A percentile compares a stretch with the other conserved stretches of the same genome.
Evolutionary conservation across 2,888 invertebrate species (phyloP).

Genomic region (Megastigmus dorsalis): DNA sequence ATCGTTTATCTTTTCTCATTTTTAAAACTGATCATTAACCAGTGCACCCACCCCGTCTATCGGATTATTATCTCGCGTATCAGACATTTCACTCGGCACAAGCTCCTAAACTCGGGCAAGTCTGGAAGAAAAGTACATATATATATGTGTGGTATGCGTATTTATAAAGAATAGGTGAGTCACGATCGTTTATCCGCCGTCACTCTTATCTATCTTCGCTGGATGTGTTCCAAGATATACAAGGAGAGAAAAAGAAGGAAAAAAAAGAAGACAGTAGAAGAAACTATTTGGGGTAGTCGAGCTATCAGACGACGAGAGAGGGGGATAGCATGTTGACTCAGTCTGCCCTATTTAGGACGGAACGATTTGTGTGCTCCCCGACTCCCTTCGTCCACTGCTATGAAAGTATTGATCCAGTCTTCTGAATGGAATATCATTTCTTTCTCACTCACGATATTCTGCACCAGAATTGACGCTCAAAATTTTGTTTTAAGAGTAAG

Average conservation of each 20-base stretch:
- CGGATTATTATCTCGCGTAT: slow-evolving; percentile 33
- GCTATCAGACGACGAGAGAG: background rate
- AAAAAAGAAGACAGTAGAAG: background rate
- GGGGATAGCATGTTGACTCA: background rate
- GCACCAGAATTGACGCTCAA: too few relatives aligned
- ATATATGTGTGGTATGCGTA: slow-evolving; percentile 19
- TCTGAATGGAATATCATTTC: slow-evolving; percentile 1
- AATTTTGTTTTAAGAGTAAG: too few relatives aligned
- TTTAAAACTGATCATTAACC: slow-evolving; percentile 49
- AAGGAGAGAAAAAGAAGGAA: background rate
- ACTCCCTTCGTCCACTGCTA: background rate
- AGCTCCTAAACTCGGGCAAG: slow-evolving; percentile 32
- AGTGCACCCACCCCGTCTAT: slow-evolving; percentile 49
- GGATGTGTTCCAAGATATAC: slow-evolving; percentile 26
- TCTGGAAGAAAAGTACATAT: slow-evolving; percentile 47
- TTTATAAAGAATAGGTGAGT: slow-evolving; percentile 31
- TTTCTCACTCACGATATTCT: too few relatives aligned
- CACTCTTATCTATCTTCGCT: slow-evolving; percentile 27
- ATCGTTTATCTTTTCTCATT: background rate
- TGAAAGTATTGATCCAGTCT: slow-evolving; percentile 20
- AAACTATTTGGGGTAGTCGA: slow-evolving; percentile 36
- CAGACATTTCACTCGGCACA: background rate
- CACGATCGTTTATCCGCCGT: slow-evolving; percentile 48
- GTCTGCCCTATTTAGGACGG: slow-evolving; percentile 30
- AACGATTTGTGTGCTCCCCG: slow-evolving; percentile 10